Conservation (phyloP, 2,797 vertebrate genomes). For the Pipistrellus nathusii region DNA sequence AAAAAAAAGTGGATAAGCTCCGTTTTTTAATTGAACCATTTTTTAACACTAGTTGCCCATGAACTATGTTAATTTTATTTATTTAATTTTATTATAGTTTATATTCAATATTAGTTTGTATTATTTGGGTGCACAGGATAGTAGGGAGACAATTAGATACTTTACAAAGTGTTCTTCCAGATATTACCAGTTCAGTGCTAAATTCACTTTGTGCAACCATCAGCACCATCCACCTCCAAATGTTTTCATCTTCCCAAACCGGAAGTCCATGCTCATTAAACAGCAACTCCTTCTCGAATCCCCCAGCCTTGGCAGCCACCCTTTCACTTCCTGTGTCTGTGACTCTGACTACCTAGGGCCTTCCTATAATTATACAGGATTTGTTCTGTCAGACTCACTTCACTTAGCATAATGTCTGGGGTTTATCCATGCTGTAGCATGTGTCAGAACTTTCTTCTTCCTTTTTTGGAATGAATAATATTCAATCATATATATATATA, state of each 20-base stretch:
- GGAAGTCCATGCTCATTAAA: neutral
- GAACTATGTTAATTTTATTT: neutral
- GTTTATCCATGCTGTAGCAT: neutral
- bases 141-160: neutral
- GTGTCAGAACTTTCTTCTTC: neutral
- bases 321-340: neutral
- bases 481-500: neutral
- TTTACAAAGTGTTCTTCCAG: neutral
- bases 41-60: neutral
- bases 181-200: neutral
- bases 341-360: neutral
- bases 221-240: neutral
- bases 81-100: neutral
- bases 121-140: neutral
- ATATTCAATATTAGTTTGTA: neutral
- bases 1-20: neutral
- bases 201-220: rapidly evolving
- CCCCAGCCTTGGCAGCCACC: neutral
- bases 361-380: neutral
- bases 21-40: neutral
- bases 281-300: no score
- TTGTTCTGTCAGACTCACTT: neutral
- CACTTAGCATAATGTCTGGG: neutral
- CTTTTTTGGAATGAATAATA: neutral
- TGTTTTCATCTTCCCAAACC: neutral